Conservation (phyloP, 2,113 vertebrate species). For the Gallinago paraguaiae region DNA sequence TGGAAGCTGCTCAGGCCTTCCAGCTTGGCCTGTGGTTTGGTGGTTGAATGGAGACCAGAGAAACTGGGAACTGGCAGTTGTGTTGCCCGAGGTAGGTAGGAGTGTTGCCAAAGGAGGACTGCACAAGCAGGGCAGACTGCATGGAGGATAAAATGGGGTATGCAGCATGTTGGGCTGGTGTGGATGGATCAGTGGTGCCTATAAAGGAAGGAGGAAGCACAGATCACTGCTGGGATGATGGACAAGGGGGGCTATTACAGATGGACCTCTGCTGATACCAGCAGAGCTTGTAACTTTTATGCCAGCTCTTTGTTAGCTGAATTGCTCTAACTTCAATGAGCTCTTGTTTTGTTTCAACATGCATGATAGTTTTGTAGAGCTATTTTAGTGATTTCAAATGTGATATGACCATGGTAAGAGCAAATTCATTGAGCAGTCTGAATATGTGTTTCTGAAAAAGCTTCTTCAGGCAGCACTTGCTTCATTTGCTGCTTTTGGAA, state of each 20-base stretch:
- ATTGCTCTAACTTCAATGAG: not conserved
- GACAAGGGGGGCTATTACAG: not conserved
- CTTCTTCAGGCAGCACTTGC: not conserved
- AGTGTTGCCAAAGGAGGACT: not conserved
- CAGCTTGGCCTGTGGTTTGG: not conserved
- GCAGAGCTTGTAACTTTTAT: not conserved
- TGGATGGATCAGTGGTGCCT: not conserved
- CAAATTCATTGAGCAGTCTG: not conserved
- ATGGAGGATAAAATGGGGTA: not conserved
- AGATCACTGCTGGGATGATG: not conserved
- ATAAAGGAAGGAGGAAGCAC: not conserved
- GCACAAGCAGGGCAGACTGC: not conserved
- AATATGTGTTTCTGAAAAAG: not conserved
- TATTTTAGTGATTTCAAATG: not conserved
- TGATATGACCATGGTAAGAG: not conserved
- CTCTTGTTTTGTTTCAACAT: not conserved
- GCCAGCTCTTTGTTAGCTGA: not conserved
- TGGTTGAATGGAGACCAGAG: not conserved
- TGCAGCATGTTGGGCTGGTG: not conserved
- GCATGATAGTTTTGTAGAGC: not conserved
- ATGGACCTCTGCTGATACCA: not conserved
- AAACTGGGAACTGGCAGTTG: not conserved
- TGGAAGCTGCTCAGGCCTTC: constrained; percentile 4
- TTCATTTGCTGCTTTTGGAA: not conserved
- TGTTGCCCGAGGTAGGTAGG: not conserved